These are phyloP conservation scores for Melanophora roralis DNA, from an alignment of 2,888 invertebrate species.

Conservation along the genomic window DNA sequence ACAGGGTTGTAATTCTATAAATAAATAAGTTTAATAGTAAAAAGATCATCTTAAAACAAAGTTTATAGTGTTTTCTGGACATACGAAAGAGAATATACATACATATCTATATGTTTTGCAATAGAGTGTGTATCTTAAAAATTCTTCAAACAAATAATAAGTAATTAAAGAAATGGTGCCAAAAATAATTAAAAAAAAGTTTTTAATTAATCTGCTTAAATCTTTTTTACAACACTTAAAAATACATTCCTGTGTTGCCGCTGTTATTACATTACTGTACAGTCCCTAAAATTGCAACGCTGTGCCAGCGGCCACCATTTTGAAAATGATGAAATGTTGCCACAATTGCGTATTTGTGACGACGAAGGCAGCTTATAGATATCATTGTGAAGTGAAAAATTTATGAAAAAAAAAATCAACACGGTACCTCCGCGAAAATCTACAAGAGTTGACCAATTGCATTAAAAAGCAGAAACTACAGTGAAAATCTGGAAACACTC, in stretches of 20 bases:
- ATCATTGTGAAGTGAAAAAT: conserved; percentile 47
- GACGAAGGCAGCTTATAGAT: conserved; percentile 42
- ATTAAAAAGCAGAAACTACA: conserved; percentile 49
- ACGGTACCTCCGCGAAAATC: conserved; percentile 55
- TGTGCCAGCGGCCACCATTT: conserved; percentile 69
- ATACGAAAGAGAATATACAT: too few relatives aligned
- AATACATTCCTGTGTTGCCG: conserved; percentile 53
- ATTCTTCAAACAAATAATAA: too few relatives aligned
- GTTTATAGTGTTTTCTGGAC: too few relatives aligned
- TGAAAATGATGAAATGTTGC: conserved; percentile 69
- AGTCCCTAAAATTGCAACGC: conserved; percentile 35
- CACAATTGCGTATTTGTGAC: conserved; percentile 69
- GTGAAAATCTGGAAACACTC: conserved; percentile 58
- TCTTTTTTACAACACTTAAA: background rate
- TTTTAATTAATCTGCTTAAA: too few relatives aligned
- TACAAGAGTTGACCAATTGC: conserved; percentile 66
- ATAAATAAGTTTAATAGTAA: too few relatives aligned
- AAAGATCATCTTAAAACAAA: too few relatives aligned
- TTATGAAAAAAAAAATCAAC: conserved; percentile 60
- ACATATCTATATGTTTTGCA: too few relatives aligned
- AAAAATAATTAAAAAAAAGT: too few relatives aligned
- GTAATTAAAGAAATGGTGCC: too few relatives aligned
- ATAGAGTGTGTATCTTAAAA: too few relatives aligned
- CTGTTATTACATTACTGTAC: background rate
- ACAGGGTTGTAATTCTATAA: too few relatives aligned